Percentiles rank a stretch among this genome's conserved stretches.
phyloP scores from a whole-genome alignment of 2,888 invertebrate genomes.

The Coelogynopora nodosa region DNA sequence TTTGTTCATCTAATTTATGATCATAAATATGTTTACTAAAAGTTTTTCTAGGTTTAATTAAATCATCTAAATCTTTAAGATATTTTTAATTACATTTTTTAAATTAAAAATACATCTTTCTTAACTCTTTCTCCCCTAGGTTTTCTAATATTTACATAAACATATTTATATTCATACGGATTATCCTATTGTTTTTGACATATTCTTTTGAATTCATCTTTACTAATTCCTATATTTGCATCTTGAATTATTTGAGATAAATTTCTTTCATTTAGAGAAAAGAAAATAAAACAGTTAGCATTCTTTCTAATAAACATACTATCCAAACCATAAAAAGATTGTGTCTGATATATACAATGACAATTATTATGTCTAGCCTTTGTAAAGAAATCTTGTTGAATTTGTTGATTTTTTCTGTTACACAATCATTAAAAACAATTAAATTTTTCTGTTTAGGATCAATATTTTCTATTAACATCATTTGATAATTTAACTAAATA shows the following conservation, averaged over 20 bases:
- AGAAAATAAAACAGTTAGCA: neutral
- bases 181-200: neutral
- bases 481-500: neutral
- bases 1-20: neutral
- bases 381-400: neutral
- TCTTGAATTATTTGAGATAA: neutral
- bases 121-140: neutral
- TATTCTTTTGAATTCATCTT: neutral
- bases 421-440: neutral
- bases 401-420: neutral
- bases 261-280: neutral
- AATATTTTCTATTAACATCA: neutral
- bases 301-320: neutral
- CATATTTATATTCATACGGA: neutral
- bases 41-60: neutral
- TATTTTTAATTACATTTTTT: neutral
- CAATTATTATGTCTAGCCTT: neutral
- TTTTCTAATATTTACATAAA: neutral
- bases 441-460: neutral
- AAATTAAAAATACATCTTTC: neutral
- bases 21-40: neutral
- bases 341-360: too few relatives aligned
- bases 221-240: neutral
- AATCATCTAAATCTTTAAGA: neutral
- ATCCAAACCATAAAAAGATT: too few relatives aligned